Percentiles rank a stretch among this genome's conserved stretches.
phyloP scores from a whole-genome alignment of 30 jellyfish, hydroid and myxozoan genomes.

The Hydractinia echinata region DNA sequence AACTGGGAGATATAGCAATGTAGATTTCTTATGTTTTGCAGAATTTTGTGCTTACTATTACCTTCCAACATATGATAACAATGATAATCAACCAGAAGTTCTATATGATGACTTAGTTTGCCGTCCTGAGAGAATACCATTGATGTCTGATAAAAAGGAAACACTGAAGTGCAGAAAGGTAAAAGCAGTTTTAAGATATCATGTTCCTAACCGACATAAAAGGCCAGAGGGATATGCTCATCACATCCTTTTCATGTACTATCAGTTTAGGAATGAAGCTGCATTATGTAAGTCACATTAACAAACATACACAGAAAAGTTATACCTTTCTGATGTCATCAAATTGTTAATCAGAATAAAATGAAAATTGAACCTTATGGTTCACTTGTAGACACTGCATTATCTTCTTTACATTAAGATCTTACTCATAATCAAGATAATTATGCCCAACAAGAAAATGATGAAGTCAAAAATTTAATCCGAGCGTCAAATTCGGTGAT shows the following conservation, averaged over 20 bases:
- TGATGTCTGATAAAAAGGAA: neutral
- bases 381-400: neutral
- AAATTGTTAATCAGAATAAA: neutral
- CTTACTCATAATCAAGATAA: neutral
- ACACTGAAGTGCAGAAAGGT: constrained; percentile 8
- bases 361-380: neutral
- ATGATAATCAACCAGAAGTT: too few relatives aligned
- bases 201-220: neutral
- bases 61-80: too few relatives aligned
- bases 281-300: too few relatives aligned
- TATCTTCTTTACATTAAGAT: neutral
- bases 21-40: too few relatives aligned
- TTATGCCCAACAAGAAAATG: constrained; percentile 7
- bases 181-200: constrained; percentile 1
- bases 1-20: too few relatives aligned
- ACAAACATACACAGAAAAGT: too few relatives aligned
- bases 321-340: too few relatives aligned
- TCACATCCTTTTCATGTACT: too few relatives aligned
- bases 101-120: too few relatives aligned
- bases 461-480: neutral
- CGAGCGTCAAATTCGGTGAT: neutral
- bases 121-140: neutral
- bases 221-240: constrained; percentile 22
- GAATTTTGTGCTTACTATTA: too few relatives aligned
- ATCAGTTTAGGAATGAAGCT: neutral